Base-by-base conservation (phyloP, 92 coral and sea anemone genomes). In the Zoanthus sansibaricus region DNA sequence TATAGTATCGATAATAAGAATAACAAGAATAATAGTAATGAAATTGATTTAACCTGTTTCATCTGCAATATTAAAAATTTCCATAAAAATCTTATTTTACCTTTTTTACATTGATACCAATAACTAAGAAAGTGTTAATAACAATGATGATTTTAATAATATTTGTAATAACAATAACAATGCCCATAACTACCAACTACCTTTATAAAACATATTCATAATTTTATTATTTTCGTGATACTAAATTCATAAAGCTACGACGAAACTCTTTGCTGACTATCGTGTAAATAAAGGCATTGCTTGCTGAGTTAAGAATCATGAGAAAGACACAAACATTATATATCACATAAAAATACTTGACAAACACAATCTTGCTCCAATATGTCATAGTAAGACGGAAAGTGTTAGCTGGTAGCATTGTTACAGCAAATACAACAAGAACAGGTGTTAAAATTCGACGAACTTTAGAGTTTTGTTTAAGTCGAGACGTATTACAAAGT, bases 371-470 rank as follows among this genome's bases (percentile, higher is more conserved):
- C 3, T 79, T 90, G 11, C 82, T 82, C 93, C 94, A 84, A 66
- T 92, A 79, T 16, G 90, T 67, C 55, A 75, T 72, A 59, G 91
- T 46, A 8, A 96, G 83, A 5, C 99, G 96, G 14, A 96, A 80
- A 1, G 70, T 82, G 48, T 93, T 95, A 45, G 92, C 71, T 0
- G 99, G 99, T 1, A 96, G 82, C 98, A 95, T 95, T 0, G 98
- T 95, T 31, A 96, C 78, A 17, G 95, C 87, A 71, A 96, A 96
- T 6, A 95, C 93, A 16, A 93, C 51, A 6, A 96, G 94, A 13
- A 96, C 93, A 1, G 99, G 99, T 10, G 99, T 95, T 1, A 96
- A 91, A 33, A 96, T 79, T 71, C 93, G 93, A 56, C 90, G 89
- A 13, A 96, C 97, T 70, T 89, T 93, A 12, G 93, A 79, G 86